A percentile compares a stretch with the other conserved stretches of the same genome.
Conservation (phyloP, 2,113 vertebrate genomes). For the Macaca fascicularis region T2T-MFA8v1.1 NC_088395.1:74349001-74349500, state of each 20-base stretch:
- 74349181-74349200: background rate
- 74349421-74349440: background rate
- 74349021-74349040: background rate
- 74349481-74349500: background rate
- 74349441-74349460: background rate
- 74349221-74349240: background rate
- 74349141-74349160: constrained; percentile 9
- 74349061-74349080: background rate
- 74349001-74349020: background rate
- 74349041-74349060: background rate
- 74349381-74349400: background rate
- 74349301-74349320: background rate
- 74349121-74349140: constrained; percentile 4
- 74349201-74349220: background rate
- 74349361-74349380: background rate
- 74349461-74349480: background rate
- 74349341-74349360: background rate
- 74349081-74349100: background rate
- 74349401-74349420: background rate
- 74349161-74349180: background rate
- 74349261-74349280: background rate
- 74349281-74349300: background rate
- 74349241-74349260: background rate
- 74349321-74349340: background rate
- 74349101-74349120: background rate